These are phyloP conservation scores for Gnathonemus echidnorhynchus DNA, from an alignment of 2,113 vertebrate species.

Conservation along the genomic window DNA sequence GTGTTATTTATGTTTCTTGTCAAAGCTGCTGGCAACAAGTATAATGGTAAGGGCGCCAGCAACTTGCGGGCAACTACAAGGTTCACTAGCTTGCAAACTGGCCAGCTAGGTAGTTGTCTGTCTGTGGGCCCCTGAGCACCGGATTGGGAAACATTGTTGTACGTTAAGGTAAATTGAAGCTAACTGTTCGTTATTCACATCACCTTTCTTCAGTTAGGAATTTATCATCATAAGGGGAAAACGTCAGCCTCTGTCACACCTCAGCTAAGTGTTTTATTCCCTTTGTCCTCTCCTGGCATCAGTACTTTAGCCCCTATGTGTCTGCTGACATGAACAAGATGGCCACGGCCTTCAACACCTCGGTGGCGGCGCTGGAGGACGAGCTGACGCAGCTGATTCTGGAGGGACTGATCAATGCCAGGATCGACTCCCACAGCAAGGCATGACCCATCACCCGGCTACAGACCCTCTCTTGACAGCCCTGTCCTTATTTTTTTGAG, in stretches of 20 bases:
- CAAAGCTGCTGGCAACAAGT: no score
- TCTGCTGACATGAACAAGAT: slow-evolving; percentile 98
- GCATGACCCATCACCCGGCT: slow-evolving; percentile 49
- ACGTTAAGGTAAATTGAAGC: not conserved
- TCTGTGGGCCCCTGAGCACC: not conserved
- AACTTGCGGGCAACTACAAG: no score
- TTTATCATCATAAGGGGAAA: not conserved
- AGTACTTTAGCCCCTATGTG: slow-evolving; percentile 98
- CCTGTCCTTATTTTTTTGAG: not conserved
- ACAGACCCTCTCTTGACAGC: not conserved
- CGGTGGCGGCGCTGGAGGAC: slow-evolving; percentile 87
- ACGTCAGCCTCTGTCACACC: not conserved
- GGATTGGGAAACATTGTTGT: not conserved
- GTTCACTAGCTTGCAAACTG: no score
- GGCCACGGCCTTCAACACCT: slow-evolving; percentile 93
- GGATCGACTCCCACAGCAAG: slow-evolving; percentile 87
- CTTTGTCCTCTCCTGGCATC: not conserved
- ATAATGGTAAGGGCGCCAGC: no score
- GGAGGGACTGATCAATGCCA: slow-evolving; percentile 90
- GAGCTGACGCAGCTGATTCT: slow-evolving; percentile 94
- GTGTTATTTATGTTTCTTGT: no score
- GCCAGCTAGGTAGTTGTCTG: no score
- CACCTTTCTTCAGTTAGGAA: not conserved
- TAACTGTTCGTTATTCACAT: not conserved
- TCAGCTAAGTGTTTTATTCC: not conserved